These are phyloP conservation scores for Galaxias olidus DNA, from an alignment of 2,797 vertebrate genomes.

Conservation along the genomic window DNA sequence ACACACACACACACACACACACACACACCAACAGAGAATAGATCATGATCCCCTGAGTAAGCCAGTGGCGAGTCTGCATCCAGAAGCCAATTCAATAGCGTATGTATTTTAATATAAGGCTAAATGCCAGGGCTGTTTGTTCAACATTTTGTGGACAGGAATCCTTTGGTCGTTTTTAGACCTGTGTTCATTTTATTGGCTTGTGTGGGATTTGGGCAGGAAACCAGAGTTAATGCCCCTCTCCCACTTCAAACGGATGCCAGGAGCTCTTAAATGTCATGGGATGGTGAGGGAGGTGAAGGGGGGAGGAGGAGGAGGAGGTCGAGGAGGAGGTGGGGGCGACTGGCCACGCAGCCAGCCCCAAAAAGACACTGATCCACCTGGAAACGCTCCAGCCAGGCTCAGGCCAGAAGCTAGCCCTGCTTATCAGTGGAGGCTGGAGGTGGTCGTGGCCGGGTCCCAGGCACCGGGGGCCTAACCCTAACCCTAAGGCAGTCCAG, in stretches of 20 bases:
- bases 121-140: slow-evolving; percentile 64
- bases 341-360: too few species aligned
- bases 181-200: slow-evolving; percentile 72
- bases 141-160: slow-evolving; percentile 63
- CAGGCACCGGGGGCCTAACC: too few species aligned
- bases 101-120: slow-evolving; percentile 28
- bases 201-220: slow-evolving; percentile 78
- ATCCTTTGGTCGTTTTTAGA: slow-evolving; percentile 67
- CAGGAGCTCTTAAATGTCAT: slow-evolving; percentile 78
- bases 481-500: slow-evolving; percentile 78
- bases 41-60: too few species aligned
- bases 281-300: slow-evolving; percentile 43
- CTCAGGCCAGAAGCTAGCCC: slow-evolving; percentile 42
- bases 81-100: not conserved
- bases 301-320: slow-evolving; percentile 29
- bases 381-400: slow-evolving; percentile 44
- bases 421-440: slow-evolving; percentile 68
- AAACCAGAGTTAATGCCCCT: slow-evolving; percentile 80
- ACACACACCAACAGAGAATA: too few species aligned
- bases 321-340: slow-evolving; percentile 38
- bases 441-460: slow-evolving; percentile 54
- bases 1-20: not conserved
- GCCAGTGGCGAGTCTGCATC: too few species aligned
- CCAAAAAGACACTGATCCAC: slow-evolving; percentile 57
- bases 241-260: slow-evolving; percentile 80